Evolutionary conservation across 2,797 vertebrate species (phyloP).

Genomic region (Acipenser ruthenus): DNA sequence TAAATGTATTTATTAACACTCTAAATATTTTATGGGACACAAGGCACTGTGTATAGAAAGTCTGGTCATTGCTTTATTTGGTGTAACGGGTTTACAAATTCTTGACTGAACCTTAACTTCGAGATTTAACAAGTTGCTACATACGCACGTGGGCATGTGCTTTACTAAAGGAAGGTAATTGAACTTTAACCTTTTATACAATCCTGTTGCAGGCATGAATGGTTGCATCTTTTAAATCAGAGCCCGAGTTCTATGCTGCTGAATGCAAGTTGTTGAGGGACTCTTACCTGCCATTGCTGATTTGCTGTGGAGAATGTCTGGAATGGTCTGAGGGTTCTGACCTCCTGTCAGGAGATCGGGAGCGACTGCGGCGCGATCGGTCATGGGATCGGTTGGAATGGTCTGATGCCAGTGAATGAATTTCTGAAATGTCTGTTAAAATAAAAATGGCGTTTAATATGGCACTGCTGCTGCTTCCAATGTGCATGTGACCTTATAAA

Average conservation of each 20-base stretch:
- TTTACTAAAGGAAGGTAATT: no score
- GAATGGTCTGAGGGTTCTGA: slow-evolving; percentile 95
- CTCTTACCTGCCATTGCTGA: slow-evolving; percentile 91
- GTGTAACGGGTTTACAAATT: no score
- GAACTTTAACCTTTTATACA: no score
- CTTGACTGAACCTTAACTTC: no score
- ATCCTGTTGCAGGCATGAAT: no score
- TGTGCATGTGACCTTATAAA: background rate
- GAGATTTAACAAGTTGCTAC: no score
- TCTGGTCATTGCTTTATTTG: no score
- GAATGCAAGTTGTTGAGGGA: background rate
- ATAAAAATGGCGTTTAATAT: slow-evolving; percentile 34
- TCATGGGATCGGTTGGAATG: slow-evolving; percentile 96
- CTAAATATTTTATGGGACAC: no score
- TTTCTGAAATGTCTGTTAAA: slow-evolving; percentile 95
- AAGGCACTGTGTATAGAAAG: no score
- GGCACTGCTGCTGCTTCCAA: slow-evolving; percentile 2
- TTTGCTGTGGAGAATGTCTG: slow-evolving; percentile 89
- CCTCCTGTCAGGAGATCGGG: slow-evolving; percentile 87
- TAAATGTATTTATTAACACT: no score
- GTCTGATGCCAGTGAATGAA: slow-evolving; percentile 95
- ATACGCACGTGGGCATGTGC: no score
- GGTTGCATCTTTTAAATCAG: no score
- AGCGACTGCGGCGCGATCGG: slow-evolving; percentile 82
- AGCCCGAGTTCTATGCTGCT: background rate